Conservation (phyloP, 2,888 invertebrate species). For the Cantharis nigra region DNA sequence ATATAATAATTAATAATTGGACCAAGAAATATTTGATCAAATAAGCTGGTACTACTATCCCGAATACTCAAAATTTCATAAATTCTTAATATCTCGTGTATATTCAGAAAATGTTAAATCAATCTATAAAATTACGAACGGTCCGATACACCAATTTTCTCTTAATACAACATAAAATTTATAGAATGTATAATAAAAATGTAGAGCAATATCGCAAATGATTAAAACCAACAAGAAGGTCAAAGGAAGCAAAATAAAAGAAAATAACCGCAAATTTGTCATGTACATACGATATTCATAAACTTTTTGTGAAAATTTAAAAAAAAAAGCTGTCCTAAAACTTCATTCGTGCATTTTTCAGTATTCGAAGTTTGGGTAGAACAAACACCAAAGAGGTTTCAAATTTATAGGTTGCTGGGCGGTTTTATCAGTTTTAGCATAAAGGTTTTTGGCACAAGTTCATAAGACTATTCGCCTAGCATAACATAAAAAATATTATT, state of each 20-base stretch:
- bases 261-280: background rate
- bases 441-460: background rate
- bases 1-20: background rate
- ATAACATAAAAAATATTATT: background rate
- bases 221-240: no score
- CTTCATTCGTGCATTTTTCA: background rate
- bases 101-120: background rate
- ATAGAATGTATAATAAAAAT: background rate
- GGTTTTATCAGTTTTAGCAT: background rate
- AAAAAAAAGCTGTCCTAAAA: background rate
- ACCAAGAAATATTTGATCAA: background rate
- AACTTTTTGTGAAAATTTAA: background rate
- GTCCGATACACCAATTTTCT: background rate
- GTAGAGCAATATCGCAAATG: background rate
- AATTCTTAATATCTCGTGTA: background rate
- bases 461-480: background rate
- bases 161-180: background rate
- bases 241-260: background rate
- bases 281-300: background rate
- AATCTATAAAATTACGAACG: no score
- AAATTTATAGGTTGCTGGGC: background rate
- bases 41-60: background rate
- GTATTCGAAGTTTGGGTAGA: background rate
- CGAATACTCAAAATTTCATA: background rate
- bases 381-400: background rate